Evolutionary conservation across 2,888 invertebrate genomes (phyloP).

Genomic region (Lacanobia oleracea): DNA sequence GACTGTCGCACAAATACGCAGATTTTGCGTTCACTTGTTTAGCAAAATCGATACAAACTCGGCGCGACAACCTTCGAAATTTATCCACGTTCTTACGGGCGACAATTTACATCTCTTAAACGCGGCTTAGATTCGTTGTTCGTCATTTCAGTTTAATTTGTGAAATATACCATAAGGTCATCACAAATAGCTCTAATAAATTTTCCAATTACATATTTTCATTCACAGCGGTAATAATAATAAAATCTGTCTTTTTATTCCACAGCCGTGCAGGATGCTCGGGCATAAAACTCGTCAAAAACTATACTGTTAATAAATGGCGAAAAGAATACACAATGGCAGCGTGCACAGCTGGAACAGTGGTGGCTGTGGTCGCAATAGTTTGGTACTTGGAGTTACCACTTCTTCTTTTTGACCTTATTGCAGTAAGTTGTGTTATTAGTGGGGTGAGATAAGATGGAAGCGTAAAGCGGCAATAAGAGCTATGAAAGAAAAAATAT

Average conservation of each 20-base stretch:
- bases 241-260: neutral
- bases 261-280: slow-evolving; percentile 22
- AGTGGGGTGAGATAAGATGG: neutral
- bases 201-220: neutral
- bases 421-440: slow-evolving; percentile 25
- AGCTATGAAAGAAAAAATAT: neutral
- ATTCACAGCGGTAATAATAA: neutral
- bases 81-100: too few species aligned
- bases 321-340: neutral
- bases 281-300: neutral
- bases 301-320: slow-evolving; percentile 1
- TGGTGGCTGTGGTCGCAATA: neutral
- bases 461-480: too few species aligned
- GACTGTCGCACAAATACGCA: too few species aligned
- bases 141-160: neutral
- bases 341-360: neutral
- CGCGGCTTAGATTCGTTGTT: too few species aligned
- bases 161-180: too few species aligned
- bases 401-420: neutral
- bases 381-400: slow-evolving; percentile 15
- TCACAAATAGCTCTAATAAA: neutral
- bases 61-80: too few species aligned
- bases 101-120: too few species aligned
- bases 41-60: too few species aligned
- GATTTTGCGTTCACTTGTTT: too few species aligned